Conservation (phyloP, 2,113 vertebrate species). For the Chascanopsetta lugubris region DNA sequence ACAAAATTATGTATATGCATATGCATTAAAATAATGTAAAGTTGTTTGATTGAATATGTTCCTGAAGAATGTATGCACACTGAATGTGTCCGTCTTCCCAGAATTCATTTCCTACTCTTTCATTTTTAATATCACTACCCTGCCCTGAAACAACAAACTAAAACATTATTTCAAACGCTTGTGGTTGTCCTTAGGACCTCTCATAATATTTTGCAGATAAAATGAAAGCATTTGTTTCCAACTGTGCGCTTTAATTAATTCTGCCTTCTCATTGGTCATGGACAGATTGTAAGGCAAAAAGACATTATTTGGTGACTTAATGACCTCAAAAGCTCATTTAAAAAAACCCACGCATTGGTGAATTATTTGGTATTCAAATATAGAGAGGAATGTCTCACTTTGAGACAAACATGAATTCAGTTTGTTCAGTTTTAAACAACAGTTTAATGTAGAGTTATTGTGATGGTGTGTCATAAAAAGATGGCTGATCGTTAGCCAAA, state of each 20-base stretch:
- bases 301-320: too few species aligned
- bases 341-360: too few species aligned
- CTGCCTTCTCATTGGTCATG: neutral
- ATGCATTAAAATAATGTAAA: too few species aligned
- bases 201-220: neutral
- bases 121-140: neutral
- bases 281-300: neutral
- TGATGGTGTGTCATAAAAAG: constrained; percentile 23
- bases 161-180: neutral
- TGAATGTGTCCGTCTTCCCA: neutral
- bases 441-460: neutral
- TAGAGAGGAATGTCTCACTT: too few species aligned
- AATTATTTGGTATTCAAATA: too few species aligned
- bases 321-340: too few species aligned
- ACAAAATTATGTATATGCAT: neutral
- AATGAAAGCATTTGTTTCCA: neutral
- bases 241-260: constrained; percentile 4
- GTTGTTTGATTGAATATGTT: constrained; percentile 1
- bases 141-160: neutral
- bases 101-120: constrained; percentile 3
- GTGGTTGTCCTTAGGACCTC: too few species aligned
- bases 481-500: constrained; percentile 58
- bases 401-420: neutral
- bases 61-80: neutral
- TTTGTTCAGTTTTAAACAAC: neutral